phyloP scores from a whole-genome alignment of 2,113 vertebrate species.

The Psilopogon haemacephalus region DNA sequence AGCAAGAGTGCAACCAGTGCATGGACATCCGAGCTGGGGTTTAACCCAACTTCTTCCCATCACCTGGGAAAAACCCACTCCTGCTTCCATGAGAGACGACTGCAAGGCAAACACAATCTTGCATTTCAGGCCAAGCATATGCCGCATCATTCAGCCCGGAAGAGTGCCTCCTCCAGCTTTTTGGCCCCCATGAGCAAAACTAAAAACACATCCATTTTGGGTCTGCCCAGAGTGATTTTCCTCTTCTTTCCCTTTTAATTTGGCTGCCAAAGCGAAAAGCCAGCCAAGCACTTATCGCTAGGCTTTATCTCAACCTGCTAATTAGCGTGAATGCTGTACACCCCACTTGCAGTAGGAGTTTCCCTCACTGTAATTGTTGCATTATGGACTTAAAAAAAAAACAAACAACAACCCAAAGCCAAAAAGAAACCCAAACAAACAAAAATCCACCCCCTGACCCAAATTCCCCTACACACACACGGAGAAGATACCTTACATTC shows the following conservation, averaged over 20 bases:
- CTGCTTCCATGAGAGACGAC: neutral
- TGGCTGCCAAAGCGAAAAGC: constrained; percentile 38
- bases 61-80: neutral
- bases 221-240: constrained; percentile 50
- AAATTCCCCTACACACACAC: neutral
- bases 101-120: neutral
- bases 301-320: constrained; percentile 58
- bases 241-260: constrained; percentile 44
- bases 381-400: neutral
- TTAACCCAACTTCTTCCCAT: neutral
- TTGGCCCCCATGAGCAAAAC: neutral
- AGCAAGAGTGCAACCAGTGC: neutral
- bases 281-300: constrained; percentile 37
- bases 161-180: neutral
- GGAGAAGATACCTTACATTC: neutral
- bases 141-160: neutral
- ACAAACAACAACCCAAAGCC: neutral
- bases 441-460: neutral
- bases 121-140: neutral
- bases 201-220: constrained; percentile 1
- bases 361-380: constrained; percentile 30
- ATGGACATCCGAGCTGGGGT: neutral
- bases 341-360: constrained; percentile 7
- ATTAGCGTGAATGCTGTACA: neutral
- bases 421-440: constrained; percentile 30